Percentiles rank a stretch among this genome's conserved stretches.
phyloP scores from a whole-genome alignment of 2,888 invertebrate species.

The Drosophila neotestacea region DNA sequence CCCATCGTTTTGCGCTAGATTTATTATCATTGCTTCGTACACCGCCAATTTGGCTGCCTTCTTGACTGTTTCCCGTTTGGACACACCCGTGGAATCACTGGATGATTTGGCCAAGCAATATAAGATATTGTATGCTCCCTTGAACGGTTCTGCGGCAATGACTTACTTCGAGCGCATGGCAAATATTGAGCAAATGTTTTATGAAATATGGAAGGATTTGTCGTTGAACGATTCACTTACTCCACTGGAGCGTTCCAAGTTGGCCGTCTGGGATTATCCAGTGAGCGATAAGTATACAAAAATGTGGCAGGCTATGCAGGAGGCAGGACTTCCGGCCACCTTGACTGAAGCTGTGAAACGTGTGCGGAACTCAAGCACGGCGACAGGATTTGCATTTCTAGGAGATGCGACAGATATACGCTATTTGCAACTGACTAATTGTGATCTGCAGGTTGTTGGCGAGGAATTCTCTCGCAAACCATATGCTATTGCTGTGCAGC shows the following conservation, averaged over 20 bases:
- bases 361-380: slow-evolving; percentile 89
- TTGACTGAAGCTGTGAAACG: slow-evolving; percentile 92
- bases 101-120: slow-evolving; percentile 98
- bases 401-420: slow-evolving; percentile 97
- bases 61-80: slow-evolving; percentile 96
- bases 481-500: slow-evolving; percentile 98
- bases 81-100: slow-evolving; percentile 95
- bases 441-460: slow-evolving; percentile 95
- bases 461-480: slow-evolving; percentile 99
- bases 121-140: slow-evolving; percentile 97
- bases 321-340: slow-evolving; percentile 91
- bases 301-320: slow-evolving; percentile 98
- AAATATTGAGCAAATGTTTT: slow-evolving; percentile 96
- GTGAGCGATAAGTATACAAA: slow-evolving; percentile 99
- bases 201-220: slow-evolving; percentile 99
- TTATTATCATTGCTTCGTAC: slow-evolving; percentile 99
- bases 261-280: slow-evolving; percentile 99
- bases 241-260: slow-evolving; percentile 94
- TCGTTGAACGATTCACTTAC: slow-evolving; percentile 96
- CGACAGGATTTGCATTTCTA: slow-evolving; percentile 96
- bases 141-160: slow-evolving; percentile 94
- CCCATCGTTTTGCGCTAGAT: slow-evolving; percentile 85
- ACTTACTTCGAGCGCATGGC: slow-evolving; percentile 98
- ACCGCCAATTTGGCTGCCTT: slow-evolving; percentile 99
- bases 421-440: slow-evolving; percentile 84